Evolutionary conservation across 2,888 invertebrate genomes (phyloP), one percentile per base, ranked within the genome.

Genomic region (Lasioglossum morio): DNA sequence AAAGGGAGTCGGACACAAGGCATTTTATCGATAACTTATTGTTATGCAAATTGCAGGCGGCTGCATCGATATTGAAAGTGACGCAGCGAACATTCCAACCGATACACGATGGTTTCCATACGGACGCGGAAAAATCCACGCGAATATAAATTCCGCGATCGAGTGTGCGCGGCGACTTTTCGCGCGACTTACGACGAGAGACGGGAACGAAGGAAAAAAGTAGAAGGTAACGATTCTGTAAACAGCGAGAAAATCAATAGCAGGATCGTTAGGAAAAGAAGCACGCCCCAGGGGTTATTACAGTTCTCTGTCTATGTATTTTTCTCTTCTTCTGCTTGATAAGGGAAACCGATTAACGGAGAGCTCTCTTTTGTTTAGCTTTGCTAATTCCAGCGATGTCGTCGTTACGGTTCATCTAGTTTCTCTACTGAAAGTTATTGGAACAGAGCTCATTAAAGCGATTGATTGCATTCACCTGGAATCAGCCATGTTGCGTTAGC

Each of bases 391-490:
- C 66, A 34, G 19, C 66, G 66, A 66, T 10, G 19, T 23, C 34
- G 34, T 66, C 66, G 34, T 66, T 34, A 66, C 34, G 66, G 34
- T 66, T 66, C 66, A 34, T 66, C 66, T 34, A 19, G 34, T 66
- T 23, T 8, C n/a, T 10, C 8, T 37, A 23, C 23, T 19, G 66
- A 30, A 19, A 66, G 34, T 66, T 66, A 66, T 66, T 66, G 66
- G 23, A 66, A 66, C 66, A 34, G 66, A 66, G 66, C 66, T 66
- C 66, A 66, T 66, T 66, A 66, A 66, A 66, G 30, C 66, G 66
- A 66, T 66, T 66, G 66, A 66, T 66, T 66, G 66, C 34, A 66
- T 66, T 66, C 66, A 23, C 34, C 23, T 19, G 66, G 66, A 66
- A 66, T 66, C 66, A 37, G 23, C 34, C 34, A 1, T 66, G 66